Conservation (phyloP, 2,888 invertebrate species). For the Sphaeridia pumilis region DNA sequence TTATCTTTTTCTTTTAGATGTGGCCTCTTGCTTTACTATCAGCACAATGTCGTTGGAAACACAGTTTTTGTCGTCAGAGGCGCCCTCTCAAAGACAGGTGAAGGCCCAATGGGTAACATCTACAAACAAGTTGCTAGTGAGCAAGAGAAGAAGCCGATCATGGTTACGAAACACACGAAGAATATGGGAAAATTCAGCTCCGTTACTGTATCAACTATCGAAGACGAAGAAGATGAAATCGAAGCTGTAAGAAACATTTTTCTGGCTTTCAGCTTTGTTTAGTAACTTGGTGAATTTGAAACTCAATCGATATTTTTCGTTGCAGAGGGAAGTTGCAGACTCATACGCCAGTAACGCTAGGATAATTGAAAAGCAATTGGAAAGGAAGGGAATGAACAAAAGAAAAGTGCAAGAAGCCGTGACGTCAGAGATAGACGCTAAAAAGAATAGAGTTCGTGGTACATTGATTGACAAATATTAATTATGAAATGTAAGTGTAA, state of each 20-base stretch:
- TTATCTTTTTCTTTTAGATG: constrained; percentile 49
- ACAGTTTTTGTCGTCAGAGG: constrained; percentile 81
- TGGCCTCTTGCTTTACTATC: constrained; percentile 80
- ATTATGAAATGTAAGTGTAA: too few species aligned
- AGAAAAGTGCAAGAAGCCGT: constrained; percentile 47
- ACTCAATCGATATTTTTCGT: too few species aligned
- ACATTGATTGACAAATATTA: constrained; percentile 68
- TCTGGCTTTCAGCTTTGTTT: too few species aligned
- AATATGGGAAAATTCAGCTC: constrained; percentile 99
- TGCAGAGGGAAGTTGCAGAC: constrained; percentile 80
- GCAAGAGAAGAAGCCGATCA: constrained; percentile 76
- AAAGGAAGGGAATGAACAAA: constrained; percentile 87
- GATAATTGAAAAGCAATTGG: constrained; percentile 94
- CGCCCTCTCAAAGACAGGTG: constrained; percentile 55
- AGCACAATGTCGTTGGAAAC: constrained; percentile 67
- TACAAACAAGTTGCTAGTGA: constrained; percentile 55
- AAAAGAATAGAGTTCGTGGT: constrained; percentile 62
- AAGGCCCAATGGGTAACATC: constrained; percentile 59
- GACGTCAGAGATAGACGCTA: constrained; percentile 48
- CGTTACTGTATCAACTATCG: constrained; percentile 97
- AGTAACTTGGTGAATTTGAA: too few species aligned
- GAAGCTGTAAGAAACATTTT: constrained; percentile 82
- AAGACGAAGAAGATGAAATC: constrained; percentile 99
- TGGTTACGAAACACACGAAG: constrained; percentile 96
- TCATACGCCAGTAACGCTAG: constrained; percentile 98